phyloP scores from a whole-genome alignment of 2,888 invertebrate genomes.

The Meteorus cinctellus region DNA sequence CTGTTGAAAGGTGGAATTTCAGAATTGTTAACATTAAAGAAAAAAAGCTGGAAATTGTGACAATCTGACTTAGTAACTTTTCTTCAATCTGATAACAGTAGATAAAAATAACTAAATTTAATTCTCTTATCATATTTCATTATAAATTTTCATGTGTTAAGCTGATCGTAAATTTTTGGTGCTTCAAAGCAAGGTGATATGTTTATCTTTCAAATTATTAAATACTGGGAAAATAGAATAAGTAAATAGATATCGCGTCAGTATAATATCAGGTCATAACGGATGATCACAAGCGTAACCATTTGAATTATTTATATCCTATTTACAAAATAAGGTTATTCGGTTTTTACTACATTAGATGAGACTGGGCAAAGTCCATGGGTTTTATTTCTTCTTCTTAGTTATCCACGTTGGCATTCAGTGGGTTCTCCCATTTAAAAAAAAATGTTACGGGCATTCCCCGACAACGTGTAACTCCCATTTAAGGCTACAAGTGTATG shows the following conservation, averaged over 20 bases:
- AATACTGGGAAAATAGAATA: background rate
- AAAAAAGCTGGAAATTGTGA: background rate
- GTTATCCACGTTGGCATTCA: background rate
- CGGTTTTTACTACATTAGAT: background rate
- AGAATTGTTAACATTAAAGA: background rate
- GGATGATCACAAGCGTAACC: background rate
- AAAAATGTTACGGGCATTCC: background rate
- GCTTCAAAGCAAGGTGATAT: no score
- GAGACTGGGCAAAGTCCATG: background rate
- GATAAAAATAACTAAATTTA: no score
- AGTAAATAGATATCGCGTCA: background rate
- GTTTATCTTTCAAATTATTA: background rate
- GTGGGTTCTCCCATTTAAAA: background rate
- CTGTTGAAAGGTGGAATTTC: background rate
- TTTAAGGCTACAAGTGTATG: background rate
- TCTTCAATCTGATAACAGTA: no score
- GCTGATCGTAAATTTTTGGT: no score
- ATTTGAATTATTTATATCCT: conserved; percentile 19
- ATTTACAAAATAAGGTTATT: background rate
- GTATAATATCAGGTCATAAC: background rate
- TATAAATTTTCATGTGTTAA: no score
- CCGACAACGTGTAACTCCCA: background rate
- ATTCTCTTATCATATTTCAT: no score
- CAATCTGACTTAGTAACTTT: no score
- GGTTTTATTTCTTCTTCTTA: background rate